Conservation (phyloP, 1,140 invertebrate species). For the silkworm (Bombyx mori) region DNA sequence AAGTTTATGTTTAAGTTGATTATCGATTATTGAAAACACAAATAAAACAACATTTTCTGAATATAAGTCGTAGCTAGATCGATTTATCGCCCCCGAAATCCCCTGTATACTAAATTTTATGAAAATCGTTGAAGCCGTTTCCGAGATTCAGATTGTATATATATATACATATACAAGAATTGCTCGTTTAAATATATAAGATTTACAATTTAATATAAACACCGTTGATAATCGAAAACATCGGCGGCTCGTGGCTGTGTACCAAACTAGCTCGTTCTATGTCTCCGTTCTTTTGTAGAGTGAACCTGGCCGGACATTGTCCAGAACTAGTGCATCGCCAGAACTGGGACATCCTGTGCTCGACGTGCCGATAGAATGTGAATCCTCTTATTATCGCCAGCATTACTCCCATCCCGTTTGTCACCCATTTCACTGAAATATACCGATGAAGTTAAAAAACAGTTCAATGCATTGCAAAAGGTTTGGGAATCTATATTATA, state of each 20-base stretch:
- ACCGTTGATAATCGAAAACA: constrained; percentile 1
- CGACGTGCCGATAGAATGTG: constrained; percentile 21
- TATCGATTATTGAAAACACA: too few species aligned
- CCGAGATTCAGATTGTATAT: too few species aligned
- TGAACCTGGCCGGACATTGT: constrained; percentile 20
- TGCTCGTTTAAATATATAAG: neutral
- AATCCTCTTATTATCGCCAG: constrained; percentile 24
- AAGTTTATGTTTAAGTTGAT: too few species aligned
- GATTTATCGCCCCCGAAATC: too few species aligned
- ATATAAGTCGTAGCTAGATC: too few species aligned
- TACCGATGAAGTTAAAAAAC: neutral
- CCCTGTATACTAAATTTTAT: too few species aligned
- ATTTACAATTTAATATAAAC: constrained; percentile 4
- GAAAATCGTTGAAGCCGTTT: too few species aligned
- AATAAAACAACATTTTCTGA: too few species aligned
- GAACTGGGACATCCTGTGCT: constrained; percentile 7
- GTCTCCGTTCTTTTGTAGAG: constrained; percentile 3
- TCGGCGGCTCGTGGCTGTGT: constrained; percentile 15
- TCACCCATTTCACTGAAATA: constrained; percentile 21
- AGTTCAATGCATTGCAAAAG: neutral
- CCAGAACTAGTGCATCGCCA: constrained; percentile 27
- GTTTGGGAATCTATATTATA: neutral
- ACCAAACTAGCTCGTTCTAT: constrained; percentile 10
- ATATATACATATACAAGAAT: too few species aligned
- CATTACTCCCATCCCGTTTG: constrained; percentile 16